These are phyloP conservation scores for Tetramorium simillimum DNA, from an alignment of 1,140 invertebrate species.

Conservation along the genomic window DNA sequence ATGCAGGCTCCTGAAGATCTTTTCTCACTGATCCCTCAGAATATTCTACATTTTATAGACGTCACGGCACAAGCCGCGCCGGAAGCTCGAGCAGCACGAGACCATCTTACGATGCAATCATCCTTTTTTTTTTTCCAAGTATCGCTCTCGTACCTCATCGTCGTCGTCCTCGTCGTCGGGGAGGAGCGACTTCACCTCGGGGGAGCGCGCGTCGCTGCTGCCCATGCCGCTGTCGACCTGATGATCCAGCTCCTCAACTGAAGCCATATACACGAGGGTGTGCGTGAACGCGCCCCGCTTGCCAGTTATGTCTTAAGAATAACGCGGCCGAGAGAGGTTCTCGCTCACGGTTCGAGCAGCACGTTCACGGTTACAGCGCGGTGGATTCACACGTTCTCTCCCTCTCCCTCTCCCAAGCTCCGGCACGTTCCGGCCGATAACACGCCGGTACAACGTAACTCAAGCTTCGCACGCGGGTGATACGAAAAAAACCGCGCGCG, in stretches of 20 bases:
- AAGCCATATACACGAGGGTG: slow-evolving; percentile 76
- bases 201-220: slow-evolving; percentile 80
- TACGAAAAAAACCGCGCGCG: not conserved
- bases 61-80: not conserved
- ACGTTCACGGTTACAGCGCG: slow-evolving; percentile 1
- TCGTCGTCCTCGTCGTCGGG: slow-evolving; percentile 79
- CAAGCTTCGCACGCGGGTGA: slow-evolving; percentile 26
- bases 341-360: not conserved
- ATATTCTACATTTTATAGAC: not conserved
- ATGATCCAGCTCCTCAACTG: slow-evolving; percentile 78
- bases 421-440: not conserved
- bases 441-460: slow-evolving; percentile 26
- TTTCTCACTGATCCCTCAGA: not conserved
- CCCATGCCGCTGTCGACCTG: slow-evolving; percentile 82
- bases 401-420: not conserved
- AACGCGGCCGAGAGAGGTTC: not conserved
- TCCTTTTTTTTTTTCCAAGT: not conserved
- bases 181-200: slow-evolving; percentile 79
- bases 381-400: not conserved
- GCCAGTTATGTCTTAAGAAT: not conserved
- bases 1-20: not conserved
- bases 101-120: not conserved
- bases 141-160: slow-evolving; percentile 59
- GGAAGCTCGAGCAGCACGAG: not conserved
- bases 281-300: not conserved